A percentile compares a stretch with the other conserved stretches of the same genome.
These are phyloP conservation scores for Meleagris gallopavo DNA, from an alignment of 2,113 vertebrate genomes.

Conservation along the genomic window DNA sequence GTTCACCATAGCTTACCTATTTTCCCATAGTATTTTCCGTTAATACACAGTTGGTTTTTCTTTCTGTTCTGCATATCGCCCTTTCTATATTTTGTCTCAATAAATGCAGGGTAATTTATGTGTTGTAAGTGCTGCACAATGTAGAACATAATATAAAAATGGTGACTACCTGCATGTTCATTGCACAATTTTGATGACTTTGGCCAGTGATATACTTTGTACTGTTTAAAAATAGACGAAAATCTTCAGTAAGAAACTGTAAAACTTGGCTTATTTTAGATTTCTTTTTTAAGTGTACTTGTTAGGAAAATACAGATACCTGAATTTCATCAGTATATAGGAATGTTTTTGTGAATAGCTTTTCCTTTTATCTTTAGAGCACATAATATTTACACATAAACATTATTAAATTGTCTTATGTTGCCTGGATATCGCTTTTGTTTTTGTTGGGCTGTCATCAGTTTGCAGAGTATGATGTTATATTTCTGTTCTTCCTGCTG, in stretches of 20 bases:
- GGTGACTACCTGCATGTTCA: accelerated
- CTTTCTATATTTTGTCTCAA: neutral
- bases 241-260: neutral
- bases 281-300: neutral
- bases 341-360: neutral
- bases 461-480: neutral
- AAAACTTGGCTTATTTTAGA: neutral
- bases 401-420: neutral
- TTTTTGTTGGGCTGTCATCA: conserved; percentile 3
- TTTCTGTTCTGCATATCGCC: neutral
- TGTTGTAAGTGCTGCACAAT: accelerated
- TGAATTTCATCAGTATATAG: neutral
- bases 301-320: neutral
- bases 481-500: neutral
- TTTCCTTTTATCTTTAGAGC: neutral
- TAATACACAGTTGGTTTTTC: neutral
- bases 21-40: neutral
- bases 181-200: neutral
- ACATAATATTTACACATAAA: neutral
- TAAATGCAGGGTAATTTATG: neutral
- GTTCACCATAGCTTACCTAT: neutral
- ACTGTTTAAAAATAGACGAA: neutral
- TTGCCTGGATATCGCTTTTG: neutral
- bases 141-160: neutral
- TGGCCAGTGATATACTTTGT: neutral